Percentiles rank a stretch among this genome's conserved stretches.
phyloP scores from a whole-genome alignment of 2,888 invertebrate species.

The Callinectes sapidus region DNA sequence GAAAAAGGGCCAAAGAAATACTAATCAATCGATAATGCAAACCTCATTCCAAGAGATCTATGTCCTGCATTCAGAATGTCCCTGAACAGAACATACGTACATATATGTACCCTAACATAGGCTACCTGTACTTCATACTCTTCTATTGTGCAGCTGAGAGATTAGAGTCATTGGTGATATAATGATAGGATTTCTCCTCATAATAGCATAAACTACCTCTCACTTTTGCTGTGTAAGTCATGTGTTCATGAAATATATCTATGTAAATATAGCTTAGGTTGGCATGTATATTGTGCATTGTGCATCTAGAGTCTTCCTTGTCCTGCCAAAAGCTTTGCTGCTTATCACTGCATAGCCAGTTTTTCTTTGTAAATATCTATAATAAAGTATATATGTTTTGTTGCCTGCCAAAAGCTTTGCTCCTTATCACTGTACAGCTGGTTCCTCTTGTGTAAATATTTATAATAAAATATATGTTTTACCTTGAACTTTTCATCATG shows the following conservation, averaged over 20 bases:
- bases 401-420: slow-evolving; percentile 38
- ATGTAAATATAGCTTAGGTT: slow-evolving; percentile 33
- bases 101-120: neutral
- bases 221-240: slow-evolving; percentile 12
- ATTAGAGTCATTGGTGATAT: neutral
- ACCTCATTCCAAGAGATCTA: neutral
- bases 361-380: slow-evolving; percentile 51
- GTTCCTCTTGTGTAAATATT: slow-evolving; percentile 49
- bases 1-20: slow-evolving; percentile 21
- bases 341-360: slow-evolving; percentile 22
- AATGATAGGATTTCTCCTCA: neutral
- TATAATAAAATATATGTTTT: slow-evolving; percentile 42
- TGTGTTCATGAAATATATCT: neutral
- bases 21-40: neutral
- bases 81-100: neutral
- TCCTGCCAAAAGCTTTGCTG: slow-evolving; percentile 39
- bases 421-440: slow-evolving; percentile 35
- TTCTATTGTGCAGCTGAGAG: slow-evolving; percentile 15
- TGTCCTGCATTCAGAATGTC: slow-evolving; percentile 1
- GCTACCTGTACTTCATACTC: slow-evolving; percentile 16
- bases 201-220: slow-evolving; percentile 22
- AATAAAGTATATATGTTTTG: slow-evolving; percentile 5
- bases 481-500: neutral
- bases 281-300: slow-evolving; percentile 11
- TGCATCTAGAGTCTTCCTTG: slow-evolving; percentile 52